Conservation (phyloP, 2,113 vertebrate genomes). For the Pterocles gutturalis region DNA sequence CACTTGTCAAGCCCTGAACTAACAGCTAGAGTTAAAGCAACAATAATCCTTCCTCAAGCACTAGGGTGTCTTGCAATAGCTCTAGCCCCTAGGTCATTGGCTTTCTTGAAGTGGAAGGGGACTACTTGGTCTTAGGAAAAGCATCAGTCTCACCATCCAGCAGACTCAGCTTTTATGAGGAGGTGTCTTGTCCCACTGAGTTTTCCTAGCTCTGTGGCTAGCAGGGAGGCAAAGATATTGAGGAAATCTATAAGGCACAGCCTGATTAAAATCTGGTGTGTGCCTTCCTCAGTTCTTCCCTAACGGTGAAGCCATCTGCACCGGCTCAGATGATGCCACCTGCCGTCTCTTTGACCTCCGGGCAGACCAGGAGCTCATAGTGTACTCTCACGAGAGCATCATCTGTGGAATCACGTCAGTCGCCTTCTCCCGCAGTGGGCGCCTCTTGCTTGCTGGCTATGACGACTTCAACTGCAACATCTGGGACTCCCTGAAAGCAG, state of each 20-base stretch:
- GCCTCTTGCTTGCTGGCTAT: conserved; percentile 91
- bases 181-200: not conserved
- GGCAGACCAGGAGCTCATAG: conserved; percentile 94
- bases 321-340: conserved; percentile 92
- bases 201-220: not conserved
- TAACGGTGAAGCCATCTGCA: conserved; percentile 93
- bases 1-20: not conserved
- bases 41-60: not conserved
- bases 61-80: not conserved
- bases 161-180: not conserved
- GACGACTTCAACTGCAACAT: conserved; percentile 98
- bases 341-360: conserved; percentile 94
- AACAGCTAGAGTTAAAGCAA: not conserved
- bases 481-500: conserved; percentile 84
- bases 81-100: not conserved
- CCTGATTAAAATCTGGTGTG: not conserved
- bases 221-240: not conserved
- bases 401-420: conserved; percentile 95
- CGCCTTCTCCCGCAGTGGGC: conserved; percentile 91
- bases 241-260: not conserved
- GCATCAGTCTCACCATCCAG: not conserved
- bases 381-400: conserved; percentile 91
- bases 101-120: not conserved
- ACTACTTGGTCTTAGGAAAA: not conserved
- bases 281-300: conserved; percentile 89